Conservation (phyloP, 2,888 invertebrate genomes). For the Willowsia nigromaculata region DNA sequence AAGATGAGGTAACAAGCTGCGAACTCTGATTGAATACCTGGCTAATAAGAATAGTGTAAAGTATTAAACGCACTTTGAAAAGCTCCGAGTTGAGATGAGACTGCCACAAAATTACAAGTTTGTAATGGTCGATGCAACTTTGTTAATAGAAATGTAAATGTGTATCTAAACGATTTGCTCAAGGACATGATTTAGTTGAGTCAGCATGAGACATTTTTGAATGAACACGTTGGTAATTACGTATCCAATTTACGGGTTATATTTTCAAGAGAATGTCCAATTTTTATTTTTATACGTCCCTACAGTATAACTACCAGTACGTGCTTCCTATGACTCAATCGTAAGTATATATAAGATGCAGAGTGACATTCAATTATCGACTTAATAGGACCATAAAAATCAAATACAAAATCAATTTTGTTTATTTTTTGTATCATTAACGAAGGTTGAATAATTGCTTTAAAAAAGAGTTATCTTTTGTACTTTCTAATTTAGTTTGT, state of each 20-base stretch:
- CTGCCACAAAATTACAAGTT: conserved; percentile 7
- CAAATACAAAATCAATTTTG: conserved; percentile 46
- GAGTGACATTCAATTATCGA: conserved; percentile 31
- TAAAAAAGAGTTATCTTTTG: not conserved
- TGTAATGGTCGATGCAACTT: not conserved
- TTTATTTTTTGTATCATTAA: conserved; percentile 14
- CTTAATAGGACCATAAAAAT: conserved; percentile 37
- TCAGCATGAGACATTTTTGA: conserved; percentile 66
- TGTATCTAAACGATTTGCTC: conserved; percentile 58
- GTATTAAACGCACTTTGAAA: not conserved
- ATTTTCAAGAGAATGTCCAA: conserved; percentile 28
- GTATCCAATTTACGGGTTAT: conserved; percentile 28
- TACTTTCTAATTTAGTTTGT: conserved; percentile 31
- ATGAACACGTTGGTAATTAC: conserved; percentile 44
- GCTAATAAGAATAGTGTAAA: not conserved
- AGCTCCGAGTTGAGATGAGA: not conserved
- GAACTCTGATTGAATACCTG: conserved; percentile 20
- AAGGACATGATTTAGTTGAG: conserved; percentile 65
- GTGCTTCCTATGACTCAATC: not conserved
- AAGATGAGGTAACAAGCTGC: conserved; percentile 48
- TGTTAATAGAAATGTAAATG: conserved; percentile 31
- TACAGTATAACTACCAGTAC: conserved; percentile 6
- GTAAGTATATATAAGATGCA: not conserved
- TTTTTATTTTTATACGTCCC: conserved; percentile 29
- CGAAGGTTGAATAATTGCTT: conserved; percentile 29